A percentile compares a stretch with the other conserved stretches of the same genome.
These are phyloP conservation scores for Ellobium chinense DNA, from an alignment of 2,888 invertebrate species.

Conservation along the genomic window DNA sequence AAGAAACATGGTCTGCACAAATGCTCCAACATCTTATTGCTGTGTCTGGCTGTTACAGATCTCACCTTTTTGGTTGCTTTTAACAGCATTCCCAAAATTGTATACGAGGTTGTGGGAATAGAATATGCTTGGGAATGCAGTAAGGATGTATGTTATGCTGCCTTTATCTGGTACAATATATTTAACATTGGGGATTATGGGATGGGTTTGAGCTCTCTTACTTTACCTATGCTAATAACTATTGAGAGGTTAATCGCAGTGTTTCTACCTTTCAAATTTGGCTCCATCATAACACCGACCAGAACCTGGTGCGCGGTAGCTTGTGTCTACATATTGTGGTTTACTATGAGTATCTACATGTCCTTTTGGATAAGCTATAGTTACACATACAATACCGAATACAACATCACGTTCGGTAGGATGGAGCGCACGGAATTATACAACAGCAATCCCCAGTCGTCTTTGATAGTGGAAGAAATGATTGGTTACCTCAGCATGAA, in stretches of 20 bases:
- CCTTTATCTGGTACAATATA: neutral
- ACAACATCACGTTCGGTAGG: neutral
- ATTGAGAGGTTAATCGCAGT: neutral
- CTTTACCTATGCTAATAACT: conserved; percentile 11
- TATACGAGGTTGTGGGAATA: neutral
- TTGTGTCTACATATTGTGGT: neutral
- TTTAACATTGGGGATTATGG: neutral
- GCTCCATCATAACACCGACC: neutral
- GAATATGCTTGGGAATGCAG: neutral
- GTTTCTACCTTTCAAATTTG: neutral
- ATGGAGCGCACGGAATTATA: neutral
- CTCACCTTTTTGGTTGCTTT: neutral
- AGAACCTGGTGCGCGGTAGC: neutral
- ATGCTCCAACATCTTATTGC: conserved; percentile 19
- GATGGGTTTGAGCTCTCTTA: neutral
- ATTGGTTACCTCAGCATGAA: neutral
- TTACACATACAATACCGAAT: neutral
- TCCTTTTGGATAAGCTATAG: neutral
- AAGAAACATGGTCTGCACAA: conserved; percentile 15
- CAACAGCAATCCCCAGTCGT: neutral
- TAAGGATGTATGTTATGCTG: neutral
- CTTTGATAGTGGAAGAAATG: neutral
- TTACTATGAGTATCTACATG: neutral
- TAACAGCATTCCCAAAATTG: conserved; percentile 2
- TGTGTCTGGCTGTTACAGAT: conserved; percentile 14